These are phyloP conservation scores for Temnothorax curvispinosus DNA, from an alignment of 1,140 invertebrate species.

Conservation along the genomic window DNA sequence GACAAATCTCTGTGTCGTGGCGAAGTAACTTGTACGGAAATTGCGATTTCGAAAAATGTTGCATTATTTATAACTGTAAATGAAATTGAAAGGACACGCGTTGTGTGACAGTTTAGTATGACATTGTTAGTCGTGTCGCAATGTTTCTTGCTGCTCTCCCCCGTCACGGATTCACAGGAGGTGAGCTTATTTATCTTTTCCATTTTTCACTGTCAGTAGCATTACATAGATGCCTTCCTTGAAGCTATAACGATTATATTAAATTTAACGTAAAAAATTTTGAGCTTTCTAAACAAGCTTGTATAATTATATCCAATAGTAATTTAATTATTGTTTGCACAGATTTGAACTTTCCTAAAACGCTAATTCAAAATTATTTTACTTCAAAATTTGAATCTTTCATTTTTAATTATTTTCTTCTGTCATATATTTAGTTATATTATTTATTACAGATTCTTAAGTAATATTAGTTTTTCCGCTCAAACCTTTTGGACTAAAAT, in stretches of 20 bases:
- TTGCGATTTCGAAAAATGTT: constrained; percentile 54
- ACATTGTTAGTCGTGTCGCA: constrained; percentile 86
- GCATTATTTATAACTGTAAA: constrained; percentile 57
- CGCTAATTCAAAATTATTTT: neutral
- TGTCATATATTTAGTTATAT: neutral
- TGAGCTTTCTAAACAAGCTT: neutral
- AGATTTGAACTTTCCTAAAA: neutral
- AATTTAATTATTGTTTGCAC: constrained; percentile 1
- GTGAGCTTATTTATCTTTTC: constrained; percentile 80
- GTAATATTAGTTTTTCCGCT: constrained; percentile 5
- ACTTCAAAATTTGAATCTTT: neutral
- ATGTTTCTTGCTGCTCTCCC: constrained; percentile 83
- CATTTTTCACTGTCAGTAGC: neutral
- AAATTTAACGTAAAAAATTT: neutral
- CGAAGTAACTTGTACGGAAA: constrained; percentile 58
- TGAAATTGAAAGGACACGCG: constrained; percentile 61
- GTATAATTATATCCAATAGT: neutral
- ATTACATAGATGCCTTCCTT: neutral
- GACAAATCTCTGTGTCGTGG: constrained; percentile 63
- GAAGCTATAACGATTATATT: neutral
- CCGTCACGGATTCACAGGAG: constrained; percentile 84
- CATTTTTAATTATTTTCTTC: neutral
- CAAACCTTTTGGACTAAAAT: neutral
- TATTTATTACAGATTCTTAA: neutral
- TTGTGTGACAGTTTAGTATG: constrained; percentile 79